Evolutionary conservation across 2,888 invertebrate species (phyloP), one percentile per base, ranked within the genome.

Genomic region (Andricus quercusramuli): DNA sequence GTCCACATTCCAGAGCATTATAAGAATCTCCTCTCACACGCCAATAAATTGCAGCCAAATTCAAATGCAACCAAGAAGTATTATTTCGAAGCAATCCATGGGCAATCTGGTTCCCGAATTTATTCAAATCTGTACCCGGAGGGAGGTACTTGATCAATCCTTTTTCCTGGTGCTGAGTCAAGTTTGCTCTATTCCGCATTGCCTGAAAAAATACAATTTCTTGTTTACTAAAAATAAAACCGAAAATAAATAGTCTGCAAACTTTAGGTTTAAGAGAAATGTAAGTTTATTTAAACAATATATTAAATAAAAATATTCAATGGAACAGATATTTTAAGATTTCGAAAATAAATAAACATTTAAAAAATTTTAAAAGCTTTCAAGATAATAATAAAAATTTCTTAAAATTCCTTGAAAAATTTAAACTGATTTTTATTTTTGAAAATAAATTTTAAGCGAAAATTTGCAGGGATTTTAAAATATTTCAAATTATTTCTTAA

Each of bases 11-110:
- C 78, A 97, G 93, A n/a, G 97, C 96, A 87, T 96, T 95, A n/a
- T 94, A 94, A 1, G 96, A 95, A 89, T 96, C 94, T 20, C 97
- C 97, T 88, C 94, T 94, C 0, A 96, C 94, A 84, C 97, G 93
- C 97, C 97, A 97, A 93, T 95, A 97, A 85, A 96, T 94, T 2
- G 96, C 95, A 51, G 96, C 97, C 92, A 97, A 94, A 90, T 97
- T 96, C 88, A 96, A 96, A 90, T 97, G 95, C 51, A 97, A 92
- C 97, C 97, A 97, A 0, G 96, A 97, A 0, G 96, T 95, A 78
- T 93, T 94, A 90, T 97, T 97, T 89, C 94, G 94, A 84, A 93
- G 92, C 13, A 97, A 93, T 11, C 94, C 94, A 80, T 94, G 93
- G 22, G 95, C 94, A 76, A 96, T 93, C 91, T 95, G 95, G 89